Evolutionary conservation across 1,140 invertebrate species (phyloP).

Genomic region (Tachypleus tridentatus): DNA sequence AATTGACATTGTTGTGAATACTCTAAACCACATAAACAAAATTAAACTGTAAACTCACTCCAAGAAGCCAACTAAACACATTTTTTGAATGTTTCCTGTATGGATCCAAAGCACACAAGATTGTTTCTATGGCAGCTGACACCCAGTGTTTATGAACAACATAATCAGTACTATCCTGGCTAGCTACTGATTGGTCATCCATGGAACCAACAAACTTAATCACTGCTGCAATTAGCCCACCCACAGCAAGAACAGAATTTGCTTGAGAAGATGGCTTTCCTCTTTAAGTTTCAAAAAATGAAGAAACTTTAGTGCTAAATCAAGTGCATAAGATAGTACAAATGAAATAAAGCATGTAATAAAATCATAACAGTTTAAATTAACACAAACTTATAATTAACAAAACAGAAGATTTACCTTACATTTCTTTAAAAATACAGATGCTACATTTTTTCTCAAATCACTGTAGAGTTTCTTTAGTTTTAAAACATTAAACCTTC

Average conservation of each 20-base stretch:
- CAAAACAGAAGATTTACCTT: too few species aligned
- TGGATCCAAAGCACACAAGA: conserved; percentile 10
- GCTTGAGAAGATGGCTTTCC: conserved; percentile 15
- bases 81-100: conserved; percentile 8
- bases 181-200: conserved; percentile 5
- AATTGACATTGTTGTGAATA: too few species aligned
- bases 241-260: conserved; percentile 16
- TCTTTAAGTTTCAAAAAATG: conserved; percentile 2
- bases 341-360: not conserved
- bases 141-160: conserved; percentile 5
- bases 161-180: conserved; percentile 6
- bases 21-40: too few species aligned
- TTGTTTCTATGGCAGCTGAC: conserved; percentile 10
- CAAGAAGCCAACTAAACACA: conserved; percentile 15
- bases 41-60: conserved; percentile 5
- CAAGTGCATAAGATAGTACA: too few species aligned
- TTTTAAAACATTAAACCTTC: too few species aligned
- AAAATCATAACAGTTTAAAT: not conserved
- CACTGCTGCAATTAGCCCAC: conserved; percentile 9
- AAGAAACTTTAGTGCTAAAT: too few species aligned
- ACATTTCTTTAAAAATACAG: too few species aligned
- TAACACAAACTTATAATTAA: not conserved
- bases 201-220: conserved; percentile 9
- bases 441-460: too few species aligned
- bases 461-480: too few species aligned